phyloP scores from a whole-genome alignment of 1,140 invertebrate species.

The Homalodisca vitripennis region DNA sequence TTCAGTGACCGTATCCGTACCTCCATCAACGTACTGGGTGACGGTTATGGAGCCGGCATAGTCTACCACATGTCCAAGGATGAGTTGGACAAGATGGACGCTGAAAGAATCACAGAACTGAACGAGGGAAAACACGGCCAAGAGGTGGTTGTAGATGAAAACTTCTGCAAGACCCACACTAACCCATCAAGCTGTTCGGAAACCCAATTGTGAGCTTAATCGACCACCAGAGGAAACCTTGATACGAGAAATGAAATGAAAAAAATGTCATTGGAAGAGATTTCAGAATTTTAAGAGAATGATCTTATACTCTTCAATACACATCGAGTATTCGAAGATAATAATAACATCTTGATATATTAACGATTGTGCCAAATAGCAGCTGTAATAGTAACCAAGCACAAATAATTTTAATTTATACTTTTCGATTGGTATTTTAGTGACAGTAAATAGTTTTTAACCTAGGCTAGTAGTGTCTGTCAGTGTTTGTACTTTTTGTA shows the following conservation, averaged over 20 bases:
- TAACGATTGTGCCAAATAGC: background rate
- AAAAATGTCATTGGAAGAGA: background rate
- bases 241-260: background rate
- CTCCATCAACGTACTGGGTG: conserved; percentile 78
- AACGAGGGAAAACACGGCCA: background rate
- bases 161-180: background rate
- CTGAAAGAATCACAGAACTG: conserved; percentile 26
- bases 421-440: background rate
- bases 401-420: background rate
- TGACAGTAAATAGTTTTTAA: background rate
- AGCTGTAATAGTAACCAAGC: background rate
- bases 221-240: background rate
- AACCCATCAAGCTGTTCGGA: conserved; percentile 25
- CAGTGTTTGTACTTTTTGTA: conserved; percentile 15
- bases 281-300: background rate
- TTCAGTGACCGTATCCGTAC: conserved; percentile 64
- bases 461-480: background rate
- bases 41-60: conserved; percentile 77
- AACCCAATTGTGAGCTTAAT: conserved; percentile 23
- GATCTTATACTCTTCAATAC: background rate
- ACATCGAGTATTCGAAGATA: background rate
- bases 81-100: conserved; percentile 51
- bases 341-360: background rate
- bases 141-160: conserved; percentile 29
- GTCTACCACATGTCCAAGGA: conserved; percentile 71